A percentile compares a stretch with the other conserved stretches of the same genome.
Evolutionary conservation across 2,888 invertebrate genomes (phyloP).

Genomic region (Agonopterix arenella): DNA sequence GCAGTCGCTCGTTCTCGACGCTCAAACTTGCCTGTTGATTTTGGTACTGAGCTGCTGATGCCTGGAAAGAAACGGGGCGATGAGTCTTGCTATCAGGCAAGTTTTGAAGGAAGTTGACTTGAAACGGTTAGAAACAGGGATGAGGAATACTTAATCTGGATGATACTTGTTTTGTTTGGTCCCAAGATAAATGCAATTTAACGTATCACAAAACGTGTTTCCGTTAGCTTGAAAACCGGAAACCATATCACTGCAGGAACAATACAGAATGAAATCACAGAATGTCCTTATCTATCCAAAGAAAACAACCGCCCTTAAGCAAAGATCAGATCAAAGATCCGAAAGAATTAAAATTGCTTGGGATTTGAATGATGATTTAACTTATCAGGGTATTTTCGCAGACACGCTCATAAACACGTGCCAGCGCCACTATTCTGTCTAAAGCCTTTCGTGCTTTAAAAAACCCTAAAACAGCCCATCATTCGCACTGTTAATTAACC

Average conservation of each 20-base stretch:
- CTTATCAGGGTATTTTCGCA: constrained; percentile 11
- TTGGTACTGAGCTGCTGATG: constrained; percentile 84
- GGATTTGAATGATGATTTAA: not conserved
- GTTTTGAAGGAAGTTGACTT: not conserved
- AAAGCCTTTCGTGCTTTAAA: constrained; percentile 37
- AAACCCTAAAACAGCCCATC: constrained; percentile 49
- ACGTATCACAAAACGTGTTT: no score
- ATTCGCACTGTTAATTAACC: constrained; percentile 69
- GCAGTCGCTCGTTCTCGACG: constrained; percentile 82
- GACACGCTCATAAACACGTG: constrained; percentile 26
- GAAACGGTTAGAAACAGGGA: no score
- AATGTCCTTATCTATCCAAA: no score
- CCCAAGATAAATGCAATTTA: no score
- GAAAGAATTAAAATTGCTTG: not conserved
- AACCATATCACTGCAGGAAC: no score
- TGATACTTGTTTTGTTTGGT: no score
- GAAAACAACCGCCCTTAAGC: no score
- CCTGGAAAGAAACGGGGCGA: constrained; percentile 58
- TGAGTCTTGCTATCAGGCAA: not conserved
- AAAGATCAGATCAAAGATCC: no score
- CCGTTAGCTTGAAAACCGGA: no score
- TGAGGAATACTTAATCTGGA: no score
- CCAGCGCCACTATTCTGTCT: constrained; percentile 31
- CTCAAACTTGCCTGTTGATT: constrained; percentile 80
- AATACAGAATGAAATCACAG: no score